Percentiles rank a stretch among this genome's conserved stretches.
Conservation (phyloP, 2,888 invertebrate genomes). For the Sinopyrophorus schimmeli region DNA sequence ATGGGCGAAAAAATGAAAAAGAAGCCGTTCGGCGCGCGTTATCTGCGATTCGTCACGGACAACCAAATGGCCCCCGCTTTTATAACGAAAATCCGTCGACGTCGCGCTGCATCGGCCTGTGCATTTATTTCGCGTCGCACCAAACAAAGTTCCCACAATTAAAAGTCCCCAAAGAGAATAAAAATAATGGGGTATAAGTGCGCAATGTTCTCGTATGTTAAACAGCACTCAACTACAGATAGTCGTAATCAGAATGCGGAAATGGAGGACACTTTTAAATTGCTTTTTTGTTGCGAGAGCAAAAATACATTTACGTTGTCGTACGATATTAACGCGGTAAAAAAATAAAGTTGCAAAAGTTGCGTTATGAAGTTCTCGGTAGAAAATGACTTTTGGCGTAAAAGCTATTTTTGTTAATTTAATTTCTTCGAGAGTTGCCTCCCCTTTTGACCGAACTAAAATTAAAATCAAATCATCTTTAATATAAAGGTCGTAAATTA, state of each 20-base stretch:
- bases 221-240: constrained; percentile 19
- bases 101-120: constrained; percentile 5
- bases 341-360: constrained; percentile 20
- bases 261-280: constrained; percentile 21
- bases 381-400: constrained; percentile 24
- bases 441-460: background rate
- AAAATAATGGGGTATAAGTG: constrained; percentile 5
- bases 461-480: constrained; percentile 20
- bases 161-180: constrained; percentile 9
- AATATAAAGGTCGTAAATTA: too few relatives aligned
- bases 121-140: constrained; percentile 10
- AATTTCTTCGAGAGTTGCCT: constrained; percentile 12
- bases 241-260: constrained; percentile 21
- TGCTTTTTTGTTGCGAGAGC: constrained; percentile 11
- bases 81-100: constrained; percentile 7
- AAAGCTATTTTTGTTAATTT: constrained; percentile 21
- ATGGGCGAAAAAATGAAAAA: too few relatives aligned
- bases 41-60: too few relatives aligned
- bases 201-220: constrained; percentile 10
- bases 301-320: constrained; percentile 15
- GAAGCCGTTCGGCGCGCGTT: too few relatives aligned
- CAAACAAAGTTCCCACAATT: constrained; percentile 5
- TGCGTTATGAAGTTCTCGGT: constrained; percentile 18
- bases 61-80: too few relatives aligned
- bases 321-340: constrained; percentile 5